Percentiles rank a stretch among this genome's conserved stretches.
Conservation (phyloP, 2,113 vertebrate genomes). For the Ictidomys tridecemlineatus region DNA sequence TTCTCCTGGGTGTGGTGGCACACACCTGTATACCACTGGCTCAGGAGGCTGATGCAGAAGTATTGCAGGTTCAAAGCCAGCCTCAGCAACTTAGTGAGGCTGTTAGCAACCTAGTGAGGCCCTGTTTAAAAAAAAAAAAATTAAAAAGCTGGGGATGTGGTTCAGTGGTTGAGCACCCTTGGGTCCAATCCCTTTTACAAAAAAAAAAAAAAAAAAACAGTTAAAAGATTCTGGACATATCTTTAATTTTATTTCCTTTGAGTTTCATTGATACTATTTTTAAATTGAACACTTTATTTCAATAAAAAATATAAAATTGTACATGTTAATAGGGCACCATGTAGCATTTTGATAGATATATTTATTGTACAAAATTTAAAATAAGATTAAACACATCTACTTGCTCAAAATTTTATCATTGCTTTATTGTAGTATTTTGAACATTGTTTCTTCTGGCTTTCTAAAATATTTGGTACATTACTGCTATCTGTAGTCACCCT, state of each 20-base stretch:
- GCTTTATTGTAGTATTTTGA: not conserved
- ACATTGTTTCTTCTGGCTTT: not conserved
- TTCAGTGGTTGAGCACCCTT: too few relatives aligned
- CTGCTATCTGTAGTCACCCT: not conserved
- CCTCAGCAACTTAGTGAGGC: too few relatives aligned
- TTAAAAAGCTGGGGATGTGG: too few relatives aligned
- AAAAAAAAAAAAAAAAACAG: not conserved
- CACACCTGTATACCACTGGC: too few relatives aligned
- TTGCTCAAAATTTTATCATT: not conserved
- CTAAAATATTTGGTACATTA: not conserved
- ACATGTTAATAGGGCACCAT: not conserved
- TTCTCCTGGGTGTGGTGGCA: not conserved
- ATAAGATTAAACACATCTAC: not conserved
- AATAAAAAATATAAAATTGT: not conserved
- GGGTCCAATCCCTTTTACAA: too few relatives aligned
- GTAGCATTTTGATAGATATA: not conserved
- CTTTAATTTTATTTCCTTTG: conserved; percentile 28
- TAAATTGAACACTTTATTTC: not conserved
- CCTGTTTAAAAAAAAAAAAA: too few relatives aligned
- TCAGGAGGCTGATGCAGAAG: too few relatives aligned
- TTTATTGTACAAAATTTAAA: not conserved
- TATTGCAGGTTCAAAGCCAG: too few relatives aligned
- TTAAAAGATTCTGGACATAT: not conserved
- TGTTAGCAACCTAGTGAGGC: too few relatives aligned
- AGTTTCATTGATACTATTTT: not conserved